Evolutionary conservation across 2,888 invertebrate genomes (phyloP).

Genomic region (Abrostola triplasia): DNA sequence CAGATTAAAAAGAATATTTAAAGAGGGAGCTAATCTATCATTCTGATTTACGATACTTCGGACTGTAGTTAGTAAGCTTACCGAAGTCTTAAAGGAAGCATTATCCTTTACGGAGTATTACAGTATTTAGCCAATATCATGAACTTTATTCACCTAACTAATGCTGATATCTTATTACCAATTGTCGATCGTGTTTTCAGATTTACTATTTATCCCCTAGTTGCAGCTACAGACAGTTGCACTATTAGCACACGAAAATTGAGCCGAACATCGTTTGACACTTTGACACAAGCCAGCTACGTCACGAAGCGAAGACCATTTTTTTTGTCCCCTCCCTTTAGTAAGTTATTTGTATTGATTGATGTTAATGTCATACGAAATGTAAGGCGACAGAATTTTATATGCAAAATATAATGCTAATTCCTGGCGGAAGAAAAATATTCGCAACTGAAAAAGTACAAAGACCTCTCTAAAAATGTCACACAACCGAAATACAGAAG

Average conservation of each 20-base stretch:
- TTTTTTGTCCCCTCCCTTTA: neutral
- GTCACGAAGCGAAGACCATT: slow-evolving; percentile 11
- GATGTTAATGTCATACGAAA: too few species aligned
- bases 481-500: slow-evolving; percentile 34
- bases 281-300: slow-evolving; percentile 14
- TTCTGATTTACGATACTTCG: slow-evolving; percentile 22
- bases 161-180: slow-evolving; percentile 2
- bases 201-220: slow-evolving; percentile 24
- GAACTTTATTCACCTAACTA: too few species aligned
- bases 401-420: too few species aligned
- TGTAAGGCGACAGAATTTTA: too few species aligned
- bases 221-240: slow-evolving; percentile 28
- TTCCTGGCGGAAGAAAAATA: too few species aligned
- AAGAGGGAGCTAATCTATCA: slow-evolving; percentile 25
- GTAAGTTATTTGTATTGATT: too few species aligned
- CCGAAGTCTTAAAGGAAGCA: neutral
- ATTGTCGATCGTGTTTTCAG: slow-evolving; percentile 26
- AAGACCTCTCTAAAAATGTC: too few species aligned
- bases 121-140: slow-evolving; percentile 4
- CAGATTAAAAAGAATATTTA: slow-evolving; percentile 45
- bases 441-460: too few species aligned
- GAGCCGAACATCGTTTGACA: slow-evolving; percentile 20
- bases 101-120: slow-evolving; percentile 9
- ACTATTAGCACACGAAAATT: slow-evolving; percentile 42
- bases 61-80: neutral